Evolutionary conservation across 53 echinoderm and acorn worm species (phyloP).

Genomic region (Mesocentrotus franciscanus): DNA sequence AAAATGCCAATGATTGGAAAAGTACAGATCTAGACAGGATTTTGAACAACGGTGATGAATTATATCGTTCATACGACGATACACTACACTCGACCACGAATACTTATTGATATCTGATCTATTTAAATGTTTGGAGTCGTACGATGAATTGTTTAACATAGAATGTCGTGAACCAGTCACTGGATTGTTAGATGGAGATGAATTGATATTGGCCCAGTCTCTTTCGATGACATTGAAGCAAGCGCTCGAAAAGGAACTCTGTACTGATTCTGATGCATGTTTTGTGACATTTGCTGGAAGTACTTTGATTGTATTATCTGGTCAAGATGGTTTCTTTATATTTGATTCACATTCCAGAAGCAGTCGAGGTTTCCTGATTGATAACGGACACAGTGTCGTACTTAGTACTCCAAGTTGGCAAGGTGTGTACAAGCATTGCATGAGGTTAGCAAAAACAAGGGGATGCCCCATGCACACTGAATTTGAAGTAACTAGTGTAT

Average conservation of each 20-base stretch:
- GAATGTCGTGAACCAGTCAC: not conserved
- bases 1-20: conserved; percentile 16
- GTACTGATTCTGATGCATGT: not conserved
- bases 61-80: not conserved
- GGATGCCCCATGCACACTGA: not conserved
- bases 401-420: not conserved
- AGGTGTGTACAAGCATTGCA: conserved; percentile 21
- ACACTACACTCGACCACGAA: not conserved
- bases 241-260: not conserved
- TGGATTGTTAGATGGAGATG: conserved; percentile 2
- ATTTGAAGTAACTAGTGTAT: not conserved
- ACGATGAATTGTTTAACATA: conserved; percentile 14
- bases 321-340: not conserved
- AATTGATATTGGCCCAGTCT: not conserved
- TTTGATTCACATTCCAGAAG: conserved; percentile 31
- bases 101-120: conserved; percentile 23
- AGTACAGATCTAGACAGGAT: conserved; percentile 34
- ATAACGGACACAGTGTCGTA: not conserved
- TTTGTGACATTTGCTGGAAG: conserved; percentile 14
- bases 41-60: not conserved
- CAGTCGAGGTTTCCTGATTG: not conserved
- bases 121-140: not conserved
- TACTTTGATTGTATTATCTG: not conserved
- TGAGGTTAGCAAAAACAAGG: conserved; percentile 5
- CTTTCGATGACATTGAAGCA: conserved; percentile 3